A percentile compares a stretch with the other conserved stretches of the same genome.
These are phyloP conservation scores for Danio choprae DNA, from an alignment of 2,797 vertebrate species.

Conservation along the genomic window DNA sequence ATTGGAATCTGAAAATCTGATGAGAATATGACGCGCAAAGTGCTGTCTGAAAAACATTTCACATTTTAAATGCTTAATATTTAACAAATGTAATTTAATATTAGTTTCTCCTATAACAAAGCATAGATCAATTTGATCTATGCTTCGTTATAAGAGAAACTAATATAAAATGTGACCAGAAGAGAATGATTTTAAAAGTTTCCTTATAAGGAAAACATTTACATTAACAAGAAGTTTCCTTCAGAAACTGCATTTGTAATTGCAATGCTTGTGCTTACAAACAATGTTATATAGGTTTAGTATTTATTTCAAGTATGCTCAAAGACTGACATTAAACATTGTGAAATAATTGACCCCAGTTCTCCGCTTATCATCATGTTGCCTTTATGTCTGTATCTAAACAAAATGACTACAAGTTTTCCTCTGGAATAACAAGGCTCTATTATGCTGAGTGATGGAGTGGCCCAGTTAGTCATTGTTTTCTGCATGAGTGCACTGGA, in stretches of 20 bases:
- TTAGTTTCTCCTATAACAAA: no score
- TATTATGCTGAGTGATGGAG: background rate
- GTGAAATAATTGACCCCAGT: background rate
- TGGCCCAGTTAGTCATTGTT: slow-evolving; percentile 6
- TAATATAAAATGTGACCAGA: background rate
- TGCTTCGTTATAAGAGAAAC: no score
- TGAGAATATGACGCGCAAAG: no score
- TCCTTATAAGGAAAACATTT: background rate
- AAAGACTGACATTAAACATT: background rate
- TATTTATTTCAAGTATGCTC: background rate
- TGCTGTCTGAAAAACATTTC: no score
- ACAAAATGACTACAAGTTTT: background rate
- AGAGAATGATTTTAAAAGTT: background rate
- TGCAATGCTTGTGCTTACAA: background rate
- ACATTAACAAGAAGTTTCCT: background rate
- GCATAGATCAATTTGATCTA: no score
- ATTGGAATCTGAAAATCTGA: no score
- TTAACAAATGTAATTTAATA: no score
- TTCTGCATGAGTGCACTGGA: slow-evolving; percentile 12
- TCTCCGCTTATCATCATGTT: background rate
- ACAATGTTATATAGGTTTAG: background rate
- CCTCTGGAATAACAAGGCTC: background rate
- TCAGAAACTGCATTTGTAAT: background rate
- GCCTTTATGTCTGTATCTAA: background rate
- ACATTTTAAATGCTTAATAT: no score